These are phyloP conservation scores for Teinopalpus imperialis DNA, from an alignment of 2,888 invertebrate genomes.

Conservation along the genomic window DNA sequence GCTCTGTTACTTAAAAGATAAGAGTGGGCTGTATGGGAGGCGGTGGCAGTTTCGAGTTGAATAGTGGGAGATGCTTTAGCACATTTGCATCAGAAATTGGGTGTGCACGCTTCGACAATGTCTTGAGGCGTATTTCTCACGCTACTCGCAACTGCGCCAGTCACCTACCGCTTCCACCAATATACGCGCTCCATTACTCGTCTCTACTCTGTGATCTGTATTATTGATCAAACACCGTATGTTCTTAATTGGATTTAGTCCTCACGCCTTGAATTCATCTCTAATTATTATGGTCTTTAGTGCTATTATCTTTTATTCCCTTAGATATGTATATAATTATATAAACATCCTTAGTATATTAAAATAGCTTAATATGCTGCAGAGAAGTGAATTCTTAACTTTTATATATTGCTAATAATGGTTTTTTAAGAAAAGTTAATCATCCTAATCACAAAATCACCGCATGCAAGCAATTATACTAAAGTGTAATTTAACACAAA, in stretches of 20 bases:
- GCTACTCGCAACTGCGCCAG: slow-evolving; percentile 49
- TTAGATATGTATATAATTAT: no score
- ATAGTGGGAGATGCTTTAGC: slow-evolving; percentile 52
- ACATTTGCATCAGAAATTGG: slow-evolving; percentile 78
- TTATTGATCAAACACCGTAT: slow-evolving; percentile 11
- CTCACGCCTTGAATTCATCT: no score
- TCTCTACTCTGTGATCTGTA: slow-evolving; percentile 5
- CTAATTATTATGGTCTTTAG: no score
- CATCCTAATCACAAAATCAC: no score
- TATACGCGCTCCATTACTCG: slow-evolving; percentile 1
- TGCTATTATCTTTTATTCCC: no score
- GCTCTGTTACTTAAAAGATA: slow-evolving; percentile 60
- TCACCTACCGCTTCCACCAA: slow-evolving; percentile 21
- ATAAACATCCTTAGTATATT: no score
- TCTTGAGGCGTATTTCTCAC: slow-evolving; percentile 70
- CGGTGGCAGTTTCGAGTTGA: slow-evolving; percentile 35
- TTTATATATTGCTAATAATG: no score
- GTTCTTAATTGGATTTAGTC: slow-evolving; percentile 26
- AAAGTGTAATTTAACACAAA: no score
- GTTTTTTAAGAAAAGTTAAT: no score
- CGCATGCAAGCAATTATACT: no score
- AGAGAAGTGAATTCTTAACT: no score
- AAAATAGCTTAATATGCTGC: no score
- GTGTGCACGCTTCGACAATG: slow-evolving; percentile 68
- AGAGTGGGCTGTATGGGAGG: slow-evolving; percentile 57